Percentiles rank a stretch among this genome's conserved stretches.
Evolutionary conservation across 2,113 vertebrate species (phyloP).

Genomic region (Microcebus ravelobensis): DNA sequence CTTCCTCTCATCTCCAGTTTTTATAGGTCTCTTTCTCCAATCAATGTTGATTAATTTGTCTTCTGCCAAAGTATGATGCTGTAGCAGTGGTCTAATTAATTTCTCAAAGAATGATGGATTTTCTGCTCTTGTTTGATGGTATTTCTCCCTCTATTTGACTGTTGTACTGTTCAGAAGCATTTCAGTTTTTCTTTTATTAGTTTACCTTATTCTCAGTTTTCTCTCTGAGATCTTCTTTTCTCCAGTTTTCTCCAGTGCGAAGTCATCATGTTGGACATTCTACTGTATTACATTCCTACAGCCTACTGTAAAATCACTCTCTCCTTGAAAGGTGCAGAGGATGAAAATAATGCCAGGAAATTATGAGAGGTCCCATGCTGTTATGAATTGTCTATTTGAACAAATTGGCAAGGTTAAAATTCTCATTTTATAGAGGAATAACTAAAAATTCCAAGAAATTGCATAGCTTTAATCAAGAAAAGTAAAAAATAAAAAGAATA

Average conservation of each 20-base stretch:
- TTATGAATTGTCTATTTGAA: background rate
- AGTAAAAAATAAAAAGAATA: background rate
- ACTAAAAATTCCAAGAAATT: background rate
- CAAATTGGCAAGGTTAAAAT: background rate
- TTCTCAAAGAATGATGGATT: background rate
- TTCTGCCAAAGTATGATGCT: background rate
- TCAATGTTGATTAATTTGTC: background rate
- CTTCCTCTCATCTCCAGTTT: background rate
- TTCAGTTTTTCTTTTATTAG: background rate
- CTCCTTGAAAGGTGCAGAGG: background rate
- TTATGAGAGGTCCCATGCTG: background rate
- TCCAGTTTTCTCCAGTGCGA: background rate
- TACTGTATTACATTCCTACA: background rate
- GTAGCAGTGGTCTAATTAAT: slow-evolving; percentile 1
- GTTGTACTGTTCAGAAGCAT: background rate
- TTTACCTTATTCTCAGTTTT: background rate
- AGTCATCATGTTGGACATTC: background rate
- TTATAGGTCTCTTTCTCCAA: background rate
- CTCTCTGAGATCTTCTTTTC: background rate
- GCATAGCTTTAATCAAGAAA: background rate
- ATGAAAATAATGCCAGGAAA: background rate
- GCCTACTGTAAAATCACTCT: background rate
- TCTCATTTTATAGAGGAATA: background rate
- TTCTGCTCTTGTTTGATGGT: background rate
- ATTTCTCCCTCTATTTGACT: background rate